Conservation (phyloP, 2,113 vertebrate genomes). For the Malurus cyaneus region DNA sequence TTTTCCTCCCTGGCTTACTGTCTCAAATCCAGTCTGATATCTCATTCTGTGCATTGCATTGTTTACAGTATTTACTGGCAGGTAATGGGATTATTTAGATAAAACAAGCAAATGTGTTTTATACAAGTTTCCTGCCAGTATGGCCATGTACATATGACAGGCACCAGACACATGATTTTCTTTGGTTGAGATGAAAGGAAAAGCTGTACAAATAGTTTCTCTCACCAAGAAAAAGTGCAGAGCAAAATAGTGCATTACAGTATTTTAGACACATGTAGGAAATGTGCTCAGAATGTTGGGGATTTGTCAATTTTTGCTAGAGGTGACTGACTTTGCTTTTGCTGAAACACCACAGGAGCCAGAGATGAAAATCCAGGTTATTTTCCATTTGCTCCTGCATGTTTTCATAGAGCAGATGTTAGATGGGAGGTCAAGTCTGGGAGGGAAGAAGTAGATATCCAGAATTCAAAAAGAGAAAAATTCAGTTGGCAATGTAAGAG, state of each 20-base stretch:
- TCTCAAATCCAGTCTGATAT: not conserved
- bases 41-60: not conserved
- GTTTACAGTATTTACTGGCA: not conserved
- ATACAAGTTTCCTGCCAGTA: not conserved
- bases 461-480: not conserved
- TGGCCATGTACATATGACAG: not conserved
- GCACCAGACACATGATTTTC: not conserved
- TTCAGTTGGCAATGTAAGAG: not conserved
- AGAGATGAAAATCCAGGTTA: not conserved
- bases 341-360: not conserved
- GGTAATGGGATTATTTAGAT: not conserved
- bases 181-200: slow-evolving; percentile 2
- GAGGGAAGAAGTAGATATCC: not conserved
- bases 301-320: not conserved
- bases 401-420: not conserved
- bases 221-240: not conserved
- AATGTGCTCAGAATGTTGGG: not conserved
- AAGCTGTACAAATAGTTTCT: not conserved
- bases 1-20: not conserved
- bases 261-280: not conserved
- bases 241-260: not conserved
- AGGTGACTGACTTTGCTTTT: not conserved
- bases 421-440: not conserved
- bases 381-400: not conserved
- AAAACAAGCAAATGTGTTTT: slow-evolving; percentile 3